Base-by-base conservation (phyloP, 2,113 vertebrate genomes). In the Anseranas semipalmata region DNA sequence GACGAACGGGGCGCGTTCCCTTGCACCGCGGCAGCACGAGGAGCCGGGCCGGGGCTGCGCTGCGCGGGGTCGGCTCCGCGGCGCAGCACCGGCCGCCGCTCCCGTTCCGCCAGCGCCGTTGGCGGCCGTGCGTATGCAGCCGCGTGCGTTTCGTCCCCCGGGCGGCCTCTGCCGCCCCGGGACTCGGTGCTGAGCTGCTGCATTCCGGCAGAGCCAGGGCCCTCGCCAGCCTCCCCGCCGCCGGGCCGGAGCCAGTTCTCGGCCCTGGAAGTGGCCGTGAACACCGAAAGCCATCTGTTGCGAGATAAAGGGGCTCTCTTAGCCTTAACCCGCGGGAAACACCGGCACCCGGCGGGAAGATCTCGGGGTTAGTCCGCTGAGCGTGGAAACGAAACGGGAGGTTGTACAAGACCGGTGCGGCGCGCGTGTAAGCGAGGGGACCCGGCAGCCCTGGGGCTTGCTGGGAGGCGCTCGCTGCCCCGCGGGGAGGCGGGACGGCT, bases 401-500 rank as follows among this genome's bases (percentile, higher is more conserved):
- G 46, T 7, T 58, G 60, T 7, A 9, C 56, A 19, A 16, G 24
- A 52, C 71, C 37, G 43, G 15, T 37, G 33, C 33, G 33, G 58
- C 8, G 33, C 9, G 33, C 12, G 52, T 33, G 75, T 37, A 21
- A 15, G 15, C 7, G 19, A n/a, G 39, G 55, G 63, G 28, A 33
- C 2, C n/a, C 39, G 35, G 73, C 33, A 39, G n/a, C 30, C 62
- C 5, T 4, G 24, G 16, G 59, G 18, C 9, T 12, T 27, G 56
- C 68, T 1, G 12, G 14, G 13, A 20, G 19, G n/a, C 45, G 0
- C 3, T 70, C 21, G 33, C 33, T 0, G 48, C 7, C 3, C 63
- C 27, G 2, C 67, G 12, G 2, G 19, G 22, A 53, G 33, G 19
- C 5, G 28, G 39, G 32, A 37, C 3, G 18, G 15, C 24, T 6